Evolutionary conservation across 2,113 vertebrate genomes (phyloP), one percentile per base, ranked within the genome.

Genomic region (Siphamia tubifer): DNA sequence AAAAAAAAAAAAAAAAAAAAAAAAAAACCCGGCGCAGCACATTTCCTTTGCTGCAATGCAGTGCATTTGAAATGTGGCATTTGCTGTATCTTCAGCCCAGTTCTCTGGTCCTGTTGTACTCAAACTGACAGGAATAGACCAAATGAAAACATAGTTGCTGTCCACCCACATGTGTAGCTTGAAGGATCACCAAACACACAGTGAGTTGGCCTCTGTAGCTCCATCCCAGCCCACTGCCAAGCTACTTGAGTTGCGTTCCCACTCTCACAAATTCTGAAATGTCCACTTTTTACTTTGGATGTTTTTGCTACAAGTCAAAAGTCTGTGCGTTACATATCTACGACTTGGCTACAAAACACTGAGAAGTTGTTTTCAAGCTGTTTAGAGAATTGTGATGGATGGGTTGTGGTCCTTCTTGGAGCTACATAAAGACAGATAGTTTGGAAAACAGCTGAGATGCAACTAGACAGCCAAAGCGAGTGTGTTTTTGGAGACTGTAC

Each of bases 1-100:
- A n/a, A n/a, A n/a, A n/a, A n/a, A n/a, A n/a, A 32, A 20, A 68
- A 52, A 54, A 55, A 73, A 78, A 71, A 52, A 36, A 2, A 6
- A 6, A 15, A 38, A 15, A 38, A 38, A 12, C 38, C 16, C 52
- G 74, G 73, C 66, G 42, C 35, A 76, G 70, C 43, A 55, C 17
- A 58, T 48, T 73, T 31, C 52, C 69, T 57, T 38, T 20, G 54
- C 32, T 55, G n/a, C 55, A n/a, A 12, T 9, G 53, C 36, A 68
- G 49, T 27, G 74, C 25, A 43, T 64, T 25, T 52, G 20, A 61
- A 57, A 51, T 56, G 55, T 27, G 43, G 35, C 43, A 23, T 52
- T 58, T 48, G 31, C 45, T 23, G 28, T 20, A 20, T 68, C 48
- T 19, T 5, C 13, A 25, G 1, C 23, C 9, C 1, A 4, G 34